Conservation (phyloP, 2,113 vertebrate species). For the Psilopsiagon aymara region DNA sequence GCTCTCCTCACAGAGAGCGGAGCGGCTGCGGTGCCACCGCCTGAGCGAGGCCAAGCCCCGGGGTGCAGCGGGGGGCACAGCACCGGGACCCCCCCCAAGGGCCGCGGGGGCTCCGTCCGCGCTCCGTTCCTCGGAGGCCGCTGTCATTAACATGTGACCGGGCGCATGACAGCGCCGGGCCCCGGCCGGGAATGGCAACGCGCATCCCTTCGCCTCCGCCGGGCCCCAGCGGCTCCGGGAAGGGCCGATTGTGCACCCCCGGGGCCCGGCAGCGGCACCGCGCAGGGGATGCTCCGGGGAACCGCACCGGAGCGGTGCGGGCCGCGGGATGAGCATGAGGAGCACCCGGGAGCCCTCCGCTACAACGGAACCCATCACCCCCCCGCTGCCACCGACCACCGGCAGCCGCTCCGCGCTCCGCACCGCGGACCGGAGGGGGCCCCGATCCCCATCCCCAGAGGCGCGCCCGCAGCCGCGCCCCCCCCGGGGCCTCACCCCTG, state of each 20-base stretch:
- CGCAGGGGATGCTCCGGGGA: background rate
- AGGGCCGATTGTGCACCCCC: background rate
- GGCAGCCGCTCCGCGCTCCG: too few species aligned
- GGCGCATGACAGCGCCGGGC: background rate
- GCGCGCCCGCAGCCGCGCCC: too few species aligned
- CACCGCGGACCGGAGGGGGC: too few species aligned
- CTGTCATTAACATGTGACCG: background rate
- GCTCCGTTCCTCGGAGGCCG: background rate
- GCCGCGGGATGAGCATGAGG: background rate
- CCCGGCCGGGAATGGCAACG: background rate
- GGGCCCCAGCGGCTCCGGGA: background rate
- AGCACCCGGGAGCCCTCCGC: too few species aligned
- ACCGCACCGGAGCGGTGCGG: conserved; percentile 47
- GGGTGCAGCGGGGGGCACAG: conserved; percentile 19
- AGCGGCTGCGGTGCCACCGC: conserved; percentile 50
- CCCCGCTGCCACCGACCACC: too few species aligned
- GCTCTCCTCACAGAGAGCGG: background rate
- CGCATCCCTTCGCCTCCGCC: background rate
- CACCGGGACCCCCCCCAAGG: too few species aligned
- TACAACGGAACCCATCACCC: too few species aligned
- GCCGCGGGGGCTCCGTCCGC: background rate
- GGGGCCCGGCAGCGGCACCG: background rate
- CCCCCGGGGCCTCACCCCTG: too few species aligned
- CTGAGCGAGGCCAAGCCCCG: conserved; percentile 8
- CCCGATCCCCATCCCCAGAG: too few species aligned